Percentiles rank a stretch among this genome's conserved stretches.
These are phyloP conservation scores for Euschistus heros DNA, from an alignment of 1,140 invertebrate species.

Conservation along the genomic window DNA sequence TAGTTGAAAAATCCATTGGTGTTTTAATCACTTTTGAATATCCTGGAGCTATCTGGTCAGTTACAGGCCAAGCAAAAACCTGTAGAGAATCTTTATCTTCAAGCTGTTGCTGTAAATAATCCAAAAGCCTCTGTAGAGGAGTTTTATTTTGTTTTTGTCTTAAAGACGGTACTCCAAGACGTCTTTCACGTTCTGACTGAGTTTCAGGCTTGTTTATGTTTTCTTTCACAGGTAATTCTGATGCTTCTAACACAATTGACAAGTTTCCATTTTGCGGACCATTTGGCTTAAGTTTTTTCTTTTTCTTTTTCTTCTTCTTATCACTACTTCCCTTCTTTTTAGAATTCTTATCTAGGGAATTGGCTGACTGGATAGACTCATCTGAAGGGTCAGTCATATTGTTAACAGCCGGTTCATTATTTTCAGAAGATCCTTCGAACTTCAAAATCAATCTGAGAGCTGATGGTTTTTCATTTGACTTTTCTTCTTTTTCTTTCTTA, in stretches of 20 bases:
- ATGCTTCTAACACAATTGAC: background rate
- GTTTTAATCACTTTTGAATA: constrained; percentile 84
- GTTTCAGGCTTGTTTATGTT: background rate
- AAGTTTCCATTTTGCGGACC: background rate
- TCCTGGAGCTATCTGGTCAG: constrained; percentile 90
- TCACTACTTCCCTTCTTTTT: too few relatives aligned
- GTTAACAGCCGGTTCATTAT: too few relatives aligned
- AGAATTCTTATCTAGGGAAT: too few relatives aligned
- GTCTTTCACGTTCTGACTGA: constrained; percentile 39
- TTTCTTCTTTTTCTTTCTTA: background rate
- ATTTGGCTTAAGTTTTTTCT: constrained; percentile 1
- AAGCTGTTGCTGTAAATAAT: constrained; percentile 67
- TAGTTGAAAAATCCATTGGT: constrained; percentile 97
- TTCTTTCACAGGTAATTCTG: background rate
- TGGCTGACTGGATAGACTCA: too few relatives aligned
- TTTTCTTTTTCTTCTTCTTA: constrained; percentile 4
- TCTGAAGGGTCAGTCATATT: too few relatives aligned
- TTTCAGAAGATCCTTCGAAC: background rate
- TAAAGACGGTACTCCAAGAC: constrained; percentile 48
- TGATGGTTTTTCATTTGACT: background rate
- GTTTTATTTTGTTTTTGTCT: constrained; percentile 62
- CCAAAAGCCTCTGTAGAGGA: constrained; percentile 67
- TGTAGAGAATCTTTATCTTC: constrained; percentile 88
- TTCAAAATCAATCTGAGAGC: constrained; percentile 2
- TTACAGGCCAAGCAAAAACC: constrained; percentile 96